Evolutionary conservation across 2,888 invertebrate genomes (phyloP).

Genomic region (Syrphus vitripennis): DNA sequence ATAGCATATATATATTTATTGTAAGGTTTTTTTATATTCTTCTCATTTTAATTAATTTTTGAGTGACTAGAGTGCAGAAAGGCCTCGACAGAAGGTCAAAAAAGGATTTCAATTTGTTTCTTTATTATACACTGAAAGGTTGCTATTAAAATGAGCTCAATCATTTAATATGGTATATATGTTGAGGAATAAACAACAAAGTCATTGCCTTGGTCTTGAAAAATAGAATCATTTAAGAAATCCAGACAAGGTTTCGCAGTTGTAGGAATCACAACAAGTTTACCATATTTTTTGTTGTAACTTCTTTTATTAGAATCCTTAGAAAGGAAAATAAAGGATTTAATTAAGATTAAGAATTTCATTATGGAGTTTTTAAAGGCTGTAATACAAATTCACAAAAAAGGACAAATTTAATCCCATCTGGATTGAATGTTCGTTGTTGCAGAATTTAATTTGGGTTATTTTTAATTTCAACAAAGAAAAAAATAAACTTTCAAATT

Average conservation of each 20-base stretch:
- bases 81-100: background rate
- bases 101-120: background rate
- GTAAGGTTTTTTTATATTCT: too few species aligned
- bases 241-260: background rate
- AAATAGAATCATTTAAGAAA: background rate
- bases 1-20: background rate
- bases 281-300: background rate
- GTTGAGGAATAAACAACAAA: background rate
- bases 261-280: constrained; percentile 1
- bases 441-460: background rate
- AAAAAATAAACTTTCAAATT: too few species aligned
- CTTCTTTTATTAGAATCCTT: background rate
- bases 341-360: background rate
- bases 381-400: background rate
- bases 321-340: background rate
- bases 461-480: background rate
- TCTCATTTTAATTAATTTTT: constrained; percentile 1
- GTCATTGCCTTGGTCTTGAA: background rate
- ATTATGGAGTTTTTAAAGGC: background rate
- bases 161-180: background rate
- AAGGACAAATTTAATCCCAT: background rate
- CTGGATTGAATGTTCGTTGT: background rate
- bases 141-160: background rate
- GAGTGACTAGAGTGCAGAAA: background rate
- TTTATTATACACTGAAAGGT: background rate